Evolutionary conservation across 92 coral and sea anemone genomes (phyloP), one percentile per base, ranked within the genome.

Genomic region (Parazoanthus atlanticus): DNA sequence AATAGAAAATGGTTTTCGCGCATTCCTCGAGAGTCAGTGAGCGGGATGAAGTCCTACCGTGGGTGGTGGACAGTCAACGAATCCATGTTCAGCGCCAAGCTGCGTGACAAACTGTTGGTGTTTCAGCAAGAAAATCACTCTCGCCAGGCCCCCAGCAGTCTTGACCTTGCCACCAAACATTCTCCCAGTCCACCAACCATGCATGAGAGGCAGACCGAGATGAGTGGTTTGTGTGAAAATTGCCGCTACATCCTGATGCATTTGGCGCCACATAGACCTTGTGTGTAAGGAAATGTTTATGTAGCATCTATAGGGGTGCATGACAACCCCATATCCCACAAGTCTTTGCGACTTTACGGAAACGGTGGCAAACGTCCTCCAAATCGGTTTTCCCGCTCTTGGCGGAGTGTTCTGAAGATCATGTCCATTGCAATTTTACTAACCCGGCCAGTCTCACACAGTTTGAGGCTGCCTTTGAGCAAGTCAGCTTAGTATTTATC

Each of bases 11-110:
- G 86, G n/a, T 82, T 82, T 29, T 0, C 26, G 38, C 86, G 72
- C 40, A 69, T 82, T 67, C 77, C 86, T 16, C 75, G 86, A 66
- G 32, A 36, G 19, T 82, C 86, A 17, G 77, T 33, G 28, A 82
- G 65, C 3, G 86, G 86, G 8, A 77, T 82, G 28, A 82, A 82
- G 47, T 65, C 86, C n/a, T 82, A 67, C 40, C 86, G 86, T 0
- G 86, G 86, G 1, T 82, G 86, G 86, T 82, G 86, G 86, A 67
- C 77, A 13, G 29, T 82, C 28, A 64, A 67, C 65, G 61, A 82
- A 6, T 40, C 86, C 15, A 67, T 67, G 86, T 34, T 82, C 30
- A 67, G 86, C 49, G 11, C 4, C 26, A 67, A 41, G 49, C 21
- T 65, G 26, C 77, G 86, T 8, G 8, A 69, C 1, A 46, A 82